phyloP scores from a whole-genome alignment of 2,888 invertebrate genomes.

The Drosophila sordidapex region DNA sequence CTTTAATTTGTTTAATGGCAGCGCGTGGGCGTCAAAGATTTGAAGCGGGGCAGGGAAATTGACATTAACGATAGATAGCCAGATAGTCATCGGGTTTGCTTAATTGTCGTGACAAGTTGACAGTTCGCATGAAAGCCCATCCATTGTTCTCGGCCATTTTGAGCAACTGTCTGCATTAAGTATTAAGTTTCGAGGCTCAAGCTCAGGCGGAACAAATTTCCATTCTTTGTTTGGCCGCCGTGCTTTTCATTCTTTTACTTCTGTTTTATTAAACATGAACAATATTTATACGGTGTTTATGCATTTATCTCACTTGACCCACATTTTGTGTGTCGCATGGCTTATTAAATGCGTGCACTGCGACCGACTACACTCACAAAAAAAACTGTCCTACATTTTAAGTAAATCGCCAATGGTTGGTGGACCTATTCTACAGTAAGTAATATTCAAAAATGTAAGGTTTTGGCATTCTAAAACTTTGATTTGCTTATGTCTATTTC shows the following conservation, averaged over 20 bases:
- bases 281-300: conserved; percentile 36
- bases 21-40: conserved; percentile 54
- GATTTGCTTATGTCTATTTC: background rate
- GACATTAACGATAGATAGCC: conserved; percentile 63
- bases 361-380: background rate
- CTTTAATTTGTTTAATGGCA: conserved; percentile 67
- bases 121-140: conserved; percentile 78
- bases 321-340: conserved; percentile 66
- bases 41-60: background rate
- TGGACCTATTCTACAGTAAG: background rate
- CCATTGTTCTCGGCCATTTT: conserved; percentile 62
- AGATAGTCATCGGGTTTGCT: conserved; percentile 73
- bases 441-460: fast-evolving
- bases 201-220: conserved; percentile 30
- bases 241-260: conserved; percentile 47
- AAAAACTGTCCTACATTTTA: background rate
- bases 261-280: conserved; percentile 17
- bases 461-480: background rate
- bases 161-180: conserved; percentile 44
- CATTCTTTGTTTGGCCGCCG: conserved; percentile 47
- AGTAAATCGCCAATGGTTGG: background rate
- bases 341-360: conserved; percentile 65
- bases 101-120: conserved; percentile 80
- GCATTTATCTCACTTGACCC: conserved; percentile 75
- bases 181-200: conserved; percentile 33